Base-by-base conservation (phyloP, 2,797 vertebrate genomes). In the Phalanger gymnotis region DNA sequence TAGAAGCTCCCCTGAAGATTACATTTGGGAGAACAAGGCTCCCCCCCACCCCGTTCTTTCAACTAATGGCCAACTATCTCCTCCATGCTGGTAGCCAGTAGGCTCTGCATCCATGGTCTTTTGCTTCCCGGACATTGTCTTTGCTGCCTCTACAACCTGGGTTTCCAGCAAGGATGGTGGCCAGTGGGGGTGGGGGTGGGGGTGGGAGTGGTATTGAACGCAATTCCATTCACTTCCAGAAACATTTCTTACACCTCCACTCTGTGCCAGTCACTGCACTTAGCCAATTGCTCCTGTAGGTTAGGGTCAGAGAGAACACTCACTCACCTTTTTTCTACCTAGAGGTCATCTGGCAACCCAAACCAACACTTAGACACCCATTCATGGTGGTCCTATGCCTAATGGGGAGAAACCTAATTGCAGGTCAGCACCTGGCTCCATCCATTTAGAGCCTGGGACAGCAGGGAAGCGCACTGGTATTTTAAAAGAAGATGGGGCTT, bases 51-150 rank as follows among this genome's bases (percentile, higher is more conserved):
- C 97, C 98, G 96, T 98, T 97, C 97, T 95, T 97, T 96, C 92
- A 94, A 97, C 98, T 97, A 98, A 98, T 95, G 97, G 97, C 97
- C 98, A 97, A 94, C 97, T 96, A 98, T 97, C 96, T 98, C 94
- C 97, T 97, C 95, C 95, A 94, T 94, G 96, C 97, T 95, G 97
- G 96, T 95, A 96, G 95, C 93, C 95, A 96, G 56, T 92, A 56
- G 73, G 96, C 96, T 98, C 95, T 98, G 61, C 14, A 98, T 93
- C 97, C 97, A 95, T 95, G 96, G 97, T 94, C 96, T 93, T 95
- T 96, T 96, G 94, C 96, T 97, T 96, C 96, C 95, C 94, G 92
- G 96, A 96, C 92, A 95, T 90, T 34, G 4, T 28, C 16, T 55
- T 9, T 14, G 94, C 73, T 27, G 1, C n/a, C 34, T 93, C 25